Percentiles rank a stretch among this genome's conserved stretches.
Conservation (phyloP, 1,140 invertebrate genomes). For the Neodiprion pinetum region DNA sequence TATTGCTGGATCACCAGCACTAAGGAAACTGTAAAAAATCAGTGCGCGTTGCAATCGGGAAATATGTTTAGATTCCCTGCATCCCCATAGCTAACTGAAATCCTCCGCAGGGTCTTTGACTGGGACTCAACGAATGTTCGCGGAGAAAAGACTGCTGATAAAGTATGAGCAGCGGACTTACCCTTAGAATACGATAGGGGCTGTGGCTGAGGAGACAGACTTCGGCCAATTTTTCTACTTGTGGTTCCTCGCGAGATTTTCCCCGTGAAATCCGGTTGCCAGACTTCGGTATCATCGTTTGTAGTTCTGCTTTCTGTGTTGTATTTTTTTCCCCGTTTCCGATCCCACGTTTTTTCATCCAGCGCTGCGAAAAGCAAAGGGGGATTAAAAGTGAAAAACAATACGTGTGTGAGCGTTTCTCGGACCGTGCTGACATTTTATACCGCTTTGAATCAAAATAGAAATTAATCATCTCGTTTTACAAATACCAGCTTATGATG, state of each 20-base stretch:
- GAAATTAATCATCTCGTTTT: no score
- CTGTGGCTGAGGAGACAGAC: slow-evolving; percentile 70
- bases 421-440: no score
- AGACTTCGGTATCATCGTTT: slow-evolving; percentile 57
- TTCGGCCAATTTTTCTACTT: slow-evolving; percentile 49
- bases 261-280: slow-evolving; percentile 31
- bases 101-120: no score
- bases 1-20: no score
- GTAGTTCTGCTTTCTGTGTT: slow-evolving; percentile 54
- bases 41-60: no score
- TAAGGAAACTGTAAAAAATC: no score
- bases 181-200: slow-evolving; percentile 71
- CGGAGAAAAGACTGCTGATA: neutral
- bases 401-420: no score
- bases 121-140: neutral
- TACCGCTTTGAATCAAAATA: no score
- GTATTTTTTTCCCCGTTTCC: slow-evolving; percentile 10
- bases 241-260: slow-evolving; percentile 30
- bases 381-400: neutral
- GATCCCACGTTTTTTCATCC: neutral
- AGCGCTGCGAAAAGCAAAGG: neutral
- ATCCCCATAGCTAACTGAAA: no score
- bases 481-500: no score
- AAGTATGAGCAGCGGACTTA: slow-evolving; percentile 49
- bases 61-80: no score